Evolutionary conservation across 2,888 invertebrate species (phyloP).

Genomic region (Esperia sulphurella): DNA sequence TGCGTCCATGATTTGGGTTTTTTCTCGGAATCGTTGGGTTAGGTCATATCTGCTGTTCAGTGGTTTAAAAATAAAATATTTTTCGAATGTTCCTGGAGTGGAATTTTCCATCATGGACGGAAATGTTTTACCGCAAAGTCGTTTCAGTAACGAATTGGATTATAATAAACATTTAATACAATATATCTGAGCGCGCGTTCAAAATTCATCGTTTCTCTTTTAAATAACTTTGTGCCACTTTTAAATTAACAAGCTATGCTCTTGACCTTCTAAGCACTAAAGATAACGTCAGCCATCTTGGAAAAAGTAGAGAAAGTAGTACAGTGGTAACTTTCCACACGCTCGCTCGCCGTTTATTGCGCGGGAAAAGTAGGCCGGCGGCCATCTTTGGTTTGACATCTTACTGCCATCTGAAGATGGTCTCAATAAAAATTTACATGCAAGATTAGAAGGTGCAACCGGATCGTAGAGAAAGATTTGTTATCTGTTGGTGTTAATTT

Average conservation of each 20-base stretch:
- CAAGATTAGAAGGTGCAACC: neutral
- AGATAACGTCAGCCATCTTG: slow-evolving; percentile 67
- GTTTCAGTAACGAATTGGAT: neutral
- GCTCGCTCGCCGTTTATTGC: slow-evolving; percentile 58
- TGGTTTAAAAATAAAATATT: slow-evolving; percentile 17
- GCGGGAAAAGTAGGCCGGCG: slow-evolving; percentile 73
- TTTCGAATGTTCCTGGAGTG: slow-evolving; percentile 1
- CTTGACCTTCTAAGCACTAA: slow-evolving; percentile 65
- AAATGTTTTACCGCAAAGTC: slow-evolving; percentile 2
- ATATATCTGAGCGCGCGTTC: too few relatives aligned
- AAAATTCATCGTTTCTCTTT: neutral
- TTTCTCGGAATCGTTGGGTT: slow-evolving; percentile 17
- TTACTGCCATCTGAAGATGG: slow-evolving; percentile 37
- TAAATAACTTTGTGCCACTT: slow-evolving; percentile 20
- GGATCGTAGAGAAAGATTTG: neutral
- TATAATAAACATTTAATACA: neutral
- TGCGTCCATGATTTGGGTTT: neutral
- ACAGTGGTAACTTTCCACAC: slow-evolving; percentile 77
- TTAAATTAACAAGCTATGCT: slow-evolving; percentile 32
- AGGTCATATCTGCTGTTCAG: slow-evolving; percentile 21
- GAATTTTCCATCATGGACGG: neutral
- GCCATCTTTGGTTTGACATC: slow-evolving; percentile 71
- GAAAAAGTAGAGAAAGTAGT: slow-evolving; percentile 79
- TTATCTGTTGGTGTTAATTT: neutral
- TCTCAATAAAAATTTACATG: neutral